Evolutionary conservation across 2,888 invertebrate species (phyloP).

Genomic region (Himalopsyche kuldschensis): DNA sequence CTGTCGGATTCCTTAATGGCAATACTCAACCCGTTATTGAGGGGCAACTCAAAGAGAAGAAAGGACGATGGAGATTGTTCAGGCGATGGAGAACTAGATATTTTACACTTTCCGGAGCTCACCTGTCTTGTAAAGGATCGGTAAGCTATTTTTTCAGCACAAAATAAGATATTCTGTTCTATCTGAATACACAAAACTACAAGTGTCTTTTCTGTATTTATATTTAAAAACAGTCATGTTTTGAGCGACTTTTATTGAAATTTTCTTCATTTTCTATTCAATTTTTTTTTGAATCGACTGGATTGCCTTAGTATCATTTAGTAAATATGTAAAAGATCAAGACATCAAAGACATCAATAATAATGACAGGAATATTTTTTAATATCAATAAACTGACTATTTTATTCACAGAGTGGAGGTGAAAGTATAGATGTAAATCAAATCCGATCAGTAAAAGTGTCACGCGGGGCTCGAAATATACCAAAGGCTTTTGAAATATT

Average conservation of each 20-base stretch:
- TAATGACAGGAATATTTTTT: neutral
- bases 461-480: conserved; percentile 86
- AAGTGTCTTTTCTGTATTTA: too few species aligned
- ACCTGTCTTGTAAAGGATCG: conserved; percentile 83
- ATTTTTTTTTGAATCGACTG: too few species aligned
- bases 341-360: neutral
- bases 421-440: conserved; percentile 89
- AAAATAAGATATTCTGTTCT: neutral
- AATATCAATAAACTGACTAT: neutral
- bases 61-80: conserved; percentile 89
- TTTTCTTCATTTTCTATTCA: too few species aligned
- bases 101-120: conserved; percentile 91
- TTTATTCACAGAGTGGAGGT: conserved; percentile 71
- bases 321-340: neutral
- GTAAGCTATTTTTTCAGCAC: conserved; percentile 61
- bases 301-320: neutral
- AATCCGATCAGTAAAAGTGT: conserved; percentile 92
- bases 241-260: too few species aligned
- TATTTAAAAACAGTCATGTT: too few species aligned
- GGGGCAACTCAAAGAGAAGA: conserved; percentile 89
- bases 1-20: conserved; percentile 77
- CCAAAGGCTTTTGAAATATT: conserved; percentile 97
- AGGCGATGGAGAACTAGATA: conserved; percentile 91
- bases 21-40: conserved; percentile 87
- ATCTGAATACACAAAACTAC: too few species aligned